A percentile compares a stretch with the other conserved stretches of the same genome.
phyloP scores from a whole-genome alignment of 2,888 invertebrate species.

The Allygus modestus region DNA sequence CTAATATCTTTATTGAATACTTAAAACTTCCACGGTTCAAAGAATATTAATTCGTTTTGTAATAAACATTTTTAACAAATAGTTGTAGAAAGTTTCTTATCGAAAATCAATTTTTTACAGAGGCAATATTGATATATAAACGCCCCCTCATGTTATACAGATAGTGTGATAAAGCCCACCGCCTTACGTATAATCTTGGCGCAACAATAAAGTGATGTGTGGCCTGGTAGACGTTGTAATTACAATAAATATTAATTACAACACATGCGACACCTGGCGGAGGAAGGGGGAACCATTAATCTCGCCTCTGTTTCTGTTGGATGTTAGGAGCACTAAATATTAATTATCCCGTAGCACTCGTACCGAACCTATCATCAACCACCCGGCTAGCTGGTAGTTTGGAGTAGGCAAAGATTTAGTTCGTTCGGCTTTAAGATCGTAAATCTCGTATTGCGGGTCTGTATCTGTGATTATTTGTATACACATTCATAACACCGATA shows the following conservation, averaged over 20 bases:
- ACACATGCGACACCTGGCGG: constrained; percentile 47
- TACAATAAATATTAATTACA: constrained; percentile 53
- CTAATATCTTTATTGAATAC: no score
- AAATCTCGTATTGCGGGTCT: no score
- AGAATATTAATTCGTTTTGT: no score
- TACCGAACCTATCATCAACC: constrained; percentile 25
- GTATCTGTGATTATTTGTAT: no score
- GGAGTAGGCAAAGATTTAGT: background rate
- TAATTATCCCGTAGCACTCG: constrained; percentile 6
- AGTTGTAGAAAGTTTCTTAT: no score
- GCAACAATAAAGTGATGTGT: constrained; percentile 34
- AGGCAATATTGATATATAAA: no score
- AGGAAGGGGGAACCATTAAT: constrained; percentile 37
- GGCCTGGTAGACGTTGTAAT: constrained; percentile 26
- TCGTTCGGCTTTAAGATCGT: no score
- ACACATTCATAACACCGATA: no score
- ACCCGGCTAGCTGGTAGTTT: background rate
- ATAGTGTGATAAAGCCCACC: background rate
- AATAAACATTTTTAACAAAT: no score
- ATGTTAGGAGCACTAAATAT: constrained; percentile 24
- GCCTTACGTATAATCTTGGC: constrained; percentile 6
- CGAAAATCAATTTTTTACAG: no score
- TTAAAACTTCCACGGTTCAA: no score
- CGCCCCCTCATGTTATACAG: background rate
- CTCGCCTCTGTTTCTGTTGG: constrained; percentile 16